Base-by-base conservation (phyloP, 1,140 invertebrate genomes). In the Drosophila triauraria region DNA sequence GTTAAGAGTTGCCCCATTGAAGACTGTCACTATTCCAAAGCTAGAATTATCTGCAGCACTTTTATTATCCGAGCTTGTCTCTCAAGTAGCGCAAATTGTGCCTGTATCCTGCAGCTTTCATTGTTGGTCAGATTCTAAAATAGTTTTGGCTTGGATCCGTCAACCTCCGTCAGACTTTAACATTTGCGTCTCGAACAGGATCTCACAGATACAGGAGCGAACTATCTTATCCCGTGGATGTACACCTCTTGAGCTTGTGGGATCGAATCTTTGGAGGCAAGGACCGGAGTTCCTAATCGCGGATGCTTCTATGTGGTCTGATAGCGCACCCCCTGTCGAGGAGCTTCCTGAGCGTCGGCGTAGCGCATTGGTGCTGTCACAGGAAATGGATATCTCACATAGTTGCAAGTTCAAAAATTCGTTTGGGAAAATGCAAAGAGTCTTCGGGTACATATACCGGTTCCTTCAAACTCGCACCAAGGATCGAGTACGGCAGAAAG, bases 111-210 rank as follows among this genome's bases (percentile, higher is more conserved):
- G n/a, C 20, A 48, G 30, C 46, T 48, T 30, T 12, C 40, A 64
- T 44, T 56, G 62, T 30, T 56, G 20, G 20, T 64, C 62, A 17
- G 51, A 56, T 25, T 64, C 30, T 12, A 42, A 32, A 3, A 48
- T 38, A 38, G 58, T 32, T 12, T 46, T 48, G 35, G n/a, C 58
- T 20, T 48, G 58, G 32, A 48, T 50, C 20, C 58, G 20, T 8
- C n/a, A 61, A 38, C 32, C 5, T 3, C 25, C 40, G 5, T 54
- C 40, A 2, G n/a, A 54, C 9, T 46, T 53, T 46, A 63, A 63
- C 4, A 35, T 64, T 20, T 20, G 10, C 35, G 40, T 64, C 7
- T 65, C 15, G 1, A 56, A 56, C 17, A 53, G 38, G 23, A 44
- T 46, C 23, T 23, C 20, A 12, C 50, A 46, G 15, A 56, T 64